phyloP scores from a whole-genome alignment of 2,888 invertebrate species.

The Caenorhabditis zanzibari region DNA sequence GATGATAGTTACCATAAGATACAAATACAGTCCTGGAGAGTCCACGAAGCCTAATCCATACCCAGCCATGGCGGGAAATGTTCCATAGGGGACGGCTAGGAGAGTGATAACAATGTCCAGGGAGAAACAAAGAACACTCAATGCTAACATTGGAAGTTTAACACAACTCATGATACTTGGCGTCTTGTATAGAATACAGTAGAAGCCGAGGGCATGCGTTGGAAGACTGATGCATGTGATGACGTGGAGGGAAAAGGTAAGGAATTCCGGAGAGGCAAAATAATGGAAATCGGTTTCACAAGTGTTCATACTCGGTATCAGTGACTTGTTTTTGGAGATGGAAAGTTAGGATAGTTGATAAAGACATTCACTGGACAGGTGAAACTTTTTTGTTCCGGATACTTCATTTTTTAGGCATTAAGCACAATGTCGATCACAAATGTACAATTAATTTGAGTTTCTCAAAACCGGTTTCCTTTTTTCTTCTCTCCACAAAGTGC shows the following conservation, averaged over 20 bases:
- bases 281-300: constrained; percentile 11
- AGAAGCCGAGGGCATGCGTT: constrained; percentile 29
- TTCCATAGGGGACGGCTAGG: constrained; percentile 18
- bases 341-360: too few species aligned
- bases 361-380: too few species aligned
- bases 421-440: neutral
- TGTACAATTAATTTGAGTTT: neutral
- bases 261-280: constrained; percentile 17
- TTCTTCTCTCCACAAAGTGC: neutral
- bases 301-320: too few species aligned
- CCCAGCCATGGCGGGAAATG: constrained; percentile 38
- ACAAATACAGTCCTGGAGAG: constrained; percentile 10
- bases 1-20: constrained; percentile 24
- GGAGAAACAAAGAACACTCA: constrained; percentile 6
- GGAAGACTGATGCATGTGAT: constrained; percentile 7
- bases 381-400: neutral
- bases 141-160: constrained; percentile 2
- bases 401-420: neutral
- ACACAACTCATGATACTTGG: constrained; percentile 36
- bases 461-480: neutral
- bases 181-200: constrained; percentile 43
- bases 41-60: constrained; percentile 24
- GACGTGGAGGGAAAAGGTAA: constrained; percentile 2
- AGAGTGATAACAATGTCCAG: constrained; percentile 16
- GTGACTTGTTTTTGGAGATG: too few species aligned